These are phyloP conservation scores for Biston stratarius DNA, from an alignment of 2,888 invertebrate genomes.

Conservation along the genomic window DNA sequence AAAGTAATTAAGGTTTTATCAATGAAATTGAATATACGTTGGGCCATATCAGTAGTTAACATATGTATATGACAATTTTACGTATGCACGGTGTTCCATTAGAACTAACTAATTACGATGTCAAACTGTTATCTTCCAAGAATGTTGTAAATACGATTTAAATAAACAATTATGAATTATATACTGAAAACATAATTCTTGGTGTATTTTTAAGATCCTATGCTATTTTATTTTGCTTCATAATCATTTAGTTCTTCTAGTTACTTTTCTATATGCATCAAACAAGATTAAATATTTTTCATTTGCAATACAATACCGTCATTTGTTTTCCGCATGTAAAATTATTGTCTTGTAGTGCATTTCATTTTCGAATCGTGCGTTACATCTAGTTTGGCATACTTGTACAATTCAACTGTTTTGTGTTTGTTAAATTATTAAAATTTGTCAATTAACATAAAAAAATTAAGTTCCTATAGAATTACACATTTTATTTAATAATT, in stretches of 20 bases:
- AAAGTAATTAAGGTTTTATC: background rate
- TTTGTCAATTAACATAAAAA: too few relatives aligned
- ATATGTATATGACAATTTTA: background rate
- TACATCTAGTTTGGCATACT: background rate
- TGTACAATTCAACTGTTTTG: background rate
- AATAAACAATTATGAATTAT: conserved; percentile 36
- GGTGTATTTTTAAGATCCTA: conserved; percentile 16
- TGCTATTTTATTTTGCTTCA: conserved; percentile 25
- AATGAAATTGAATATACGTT: conserved; percentile 10
- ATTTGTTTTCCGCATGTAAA: conserved; percentile 11
- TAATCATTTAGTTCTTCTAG: conserved; percentile 13
- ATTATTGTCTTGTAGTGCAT: background rate
- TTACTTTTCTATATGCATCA: conserved; percentile 7
- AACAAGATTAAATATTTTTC: background rate
- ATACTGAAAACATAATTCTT: conserved; percentile 9
- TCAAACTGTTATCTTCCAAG: conserved; percentile 25
- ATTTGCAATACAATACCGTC: background rate
- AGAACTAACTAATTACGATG: conserved; percentile 2
- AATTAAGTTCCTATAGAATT: too few relatives aligned
- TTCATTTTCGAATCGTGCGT: background rate
- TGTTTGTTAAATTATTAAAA: too few relatives aligned
- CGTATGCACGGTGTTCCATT: background rate
- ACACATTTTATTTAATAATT: too few relatives aligned
- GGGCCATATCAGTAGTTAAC: conserved; percentile 25
- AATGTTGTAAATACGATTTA: conserved; percentile 43